A percentile compares a stretch with the other conserved stretches of the same genome.
Conservation (phyloP, 2,797 vertebrate species). For the Micromesistius poutassou region DNA sequence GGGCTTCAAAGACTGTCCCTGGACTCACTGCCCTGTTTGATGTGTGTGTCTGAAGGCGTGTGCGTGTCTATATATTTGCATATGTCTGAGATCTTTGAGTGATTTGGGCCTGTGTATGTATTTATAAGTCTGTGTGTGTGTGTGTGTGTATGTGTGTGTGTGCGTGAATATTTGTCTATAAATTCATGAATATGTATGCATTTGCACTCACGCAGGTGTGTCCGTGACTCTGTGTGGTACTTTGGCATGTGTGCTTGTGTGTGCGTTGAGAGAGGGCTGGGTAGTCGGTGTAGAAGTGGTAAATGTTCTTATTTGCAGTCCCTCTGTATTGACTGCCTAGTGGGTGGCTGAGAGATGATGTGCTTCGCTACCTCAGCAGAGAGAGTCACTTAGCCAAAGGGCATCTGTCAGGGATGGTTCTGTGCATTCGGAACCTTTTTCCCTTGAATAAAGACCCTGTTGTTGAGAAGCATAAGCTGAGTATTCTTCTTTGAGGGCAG, state of each 20-base stretch:
- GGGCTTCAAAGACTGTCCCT: slow-evolving; percentile 36
- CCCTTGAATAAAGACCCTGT: neutral
- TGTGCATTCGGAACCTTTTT: slow-evolving; percentile 18
- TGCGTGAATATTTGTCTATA: too few species aligned
- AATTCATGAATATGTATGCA: too few species aligned
- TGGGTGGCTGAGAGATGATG: slow-evolving; percentile 46
- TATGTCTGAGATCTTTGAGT: too few species aligned
- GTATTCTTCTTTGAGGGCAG: too few species aligned
- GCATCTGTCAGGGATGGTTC: slow-evolving; percentile 53
- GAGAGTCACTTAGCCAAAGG: slow-evolving; percentile 59
- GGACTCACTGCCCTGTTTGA: slow-evolving; percentile 28
- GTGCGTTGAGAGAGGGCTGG: slow-evolving; percentile 6
- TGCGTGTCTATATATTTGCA: neutral
- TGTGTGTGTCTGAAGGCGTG: neutral
- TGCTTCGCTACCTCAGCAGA: slow-evolving; percentile 32
- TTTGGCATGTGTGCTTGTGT: too few species aligned
- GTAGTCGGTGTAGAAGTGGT: slow-evolving; percentile 43
- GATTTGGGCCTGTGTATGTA: too few species aligned
- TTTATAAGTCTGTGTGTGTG: neutral
- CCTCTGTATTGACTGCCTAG: slow-evolving; percentile 52
- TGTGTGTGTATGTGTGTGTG: neutral
- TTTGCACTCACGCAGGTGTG: too few species aligned
- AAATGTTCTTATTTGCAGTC: slow-evolving; percentile 59
- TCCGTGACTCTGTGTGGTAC: too few species aligned
- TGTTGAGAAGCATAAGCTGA: neutral